Evolutionary conservation across 2,888 invertebrate genomes (phyloP).

Genomic region (Drosophila fulvimacula): DNA sequence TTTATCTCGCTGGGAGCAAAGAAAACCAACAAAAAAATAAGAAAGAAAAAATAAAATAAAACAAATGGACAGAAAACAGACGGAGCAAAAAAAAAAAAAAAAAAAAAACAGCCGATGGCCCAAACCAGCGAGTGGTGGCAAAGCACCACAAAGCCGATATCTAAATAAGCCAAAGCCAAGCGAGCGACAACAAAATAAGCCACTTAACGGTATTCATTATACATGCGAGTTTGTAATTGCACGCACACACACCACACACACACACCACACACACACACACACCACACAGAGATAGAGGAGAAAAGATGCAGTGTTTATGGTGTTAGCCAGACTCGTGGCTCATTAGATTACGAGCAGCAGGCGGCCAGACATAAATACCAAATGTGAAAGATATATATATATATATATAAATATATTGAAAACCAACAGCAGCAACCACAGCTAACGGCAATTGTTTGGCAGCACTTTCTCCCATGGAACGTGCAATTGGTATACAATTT

Average conservation of each 20-base stretch:
- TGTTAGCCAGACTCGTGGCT: slow-evolving; percentile 42
- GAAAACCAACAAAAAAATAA: slow-evolving; percentile 19
- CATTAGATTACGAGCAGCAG: slow-evolving; percentile 69
- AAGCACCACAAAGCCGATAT: slow-evolving; percentile 34
- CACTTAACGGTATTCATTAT: slow-evolving; percentile 76
- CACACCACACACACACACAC: slow-evolving; percentile 18
- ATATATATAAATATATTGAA: slow-evolving; percentile 41
- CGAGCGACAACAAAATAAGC: slow-evolving; percentile 71
- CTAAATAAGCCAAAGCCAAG: slow-evolving; percentile 51
- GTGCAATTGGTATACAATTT: slow-evolving; percentile 67
- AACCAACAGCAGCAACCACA: slow-evolving; percentile 16
- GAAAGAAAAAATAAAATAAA: neutral
- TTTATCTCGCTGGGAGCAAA: slow-evolving; percentile 30
- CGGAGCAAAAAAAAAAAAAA: slow-evolving; percentile 9
- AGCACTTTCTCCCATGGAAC: slow-evolving; percentile 68
- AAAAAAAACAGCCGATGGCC: slow-evolving; percentile 23
- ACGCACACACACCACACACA: slow-evolving; percentile 36
- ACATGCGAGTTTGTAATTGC: slow-evolving; percentile 59
- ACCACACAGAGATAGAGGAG: slow-evolving; percentile 2
- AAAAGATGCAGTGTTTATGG: slow-evolving; percentile 44
- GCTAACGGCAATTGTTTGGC: slow-evolving; percentile 51
- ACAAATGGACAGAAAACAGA: slow-evolving; percentile 14
- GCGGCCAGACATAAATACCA: slow-evolving; percentile 50
- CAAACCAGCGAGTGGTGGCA: slow-evolving; percentile 14
- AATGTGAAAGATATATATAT: slow-evolving; percentile 64